phyloP scores from a whole-genome alignment of 2,113 vertebrate genomes.

The Eurypyga helias region DNA sequence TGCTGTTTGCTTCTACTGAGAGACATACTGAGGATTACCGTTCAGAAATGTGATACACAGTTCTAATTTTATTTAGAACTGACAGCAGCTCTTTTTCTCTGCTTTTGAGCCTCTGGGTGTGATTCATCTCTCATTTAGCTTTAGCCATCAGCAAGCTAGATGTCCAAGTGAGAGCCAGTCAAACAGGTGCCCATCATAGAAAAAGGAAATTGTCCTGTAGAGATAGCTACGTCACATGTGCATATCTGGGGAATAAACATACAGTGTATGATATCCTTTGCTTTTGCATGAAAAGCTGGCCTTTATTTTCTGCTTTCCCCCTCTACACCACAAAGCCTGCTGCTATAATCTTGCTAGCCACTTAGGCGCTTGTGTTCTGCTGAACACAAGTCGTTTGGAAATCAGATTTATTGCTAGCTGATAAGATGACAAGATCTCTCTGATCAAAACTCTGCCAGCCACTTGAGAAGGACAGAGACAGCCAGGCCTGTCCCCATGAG shows the following conservation, averaged over 20 bases:
- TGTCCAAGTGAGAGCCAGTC: neutral
- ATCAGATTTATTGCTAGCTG: neutral
- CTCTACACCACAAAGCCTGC: rapidly evolving
- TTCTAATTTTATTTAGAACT: neutral
- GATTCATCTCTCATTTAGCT: neutral
- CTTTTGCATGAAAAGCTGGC: neutral
- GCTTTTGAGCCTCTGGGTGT: neutral
- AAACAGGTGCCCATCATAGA: neutral
- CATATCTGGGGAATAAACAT: neutral
- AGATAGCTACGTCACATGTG: neutral
- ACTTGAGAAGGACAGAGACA: neutral
- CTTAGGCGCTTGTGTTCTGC: neutral
- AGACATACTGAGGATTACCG: neutral
- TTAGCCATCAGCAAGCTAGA: neutral
- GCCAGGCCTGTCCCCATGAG: neutral
- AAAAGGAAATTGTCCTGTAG: neutral
- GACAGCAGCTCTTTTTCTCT: neutral
- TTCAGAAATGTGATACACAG: neutral
- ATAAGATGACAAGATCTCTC: neutral
- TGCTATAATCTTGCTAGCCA: neutral
- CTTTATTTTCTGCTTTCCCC: neutral
- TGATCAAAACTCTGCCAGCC: neutral
- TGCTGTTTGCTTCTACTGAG: neutral
- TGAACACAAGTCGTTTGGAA: too few relatives aligned
- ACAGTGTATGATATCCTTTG: neutral